Evolutionary conservation across 2,113 vertebrate genomes (phyloP), one percentile per base, ranked within the genome.

Genomic region (Calypte anna): DNA sequence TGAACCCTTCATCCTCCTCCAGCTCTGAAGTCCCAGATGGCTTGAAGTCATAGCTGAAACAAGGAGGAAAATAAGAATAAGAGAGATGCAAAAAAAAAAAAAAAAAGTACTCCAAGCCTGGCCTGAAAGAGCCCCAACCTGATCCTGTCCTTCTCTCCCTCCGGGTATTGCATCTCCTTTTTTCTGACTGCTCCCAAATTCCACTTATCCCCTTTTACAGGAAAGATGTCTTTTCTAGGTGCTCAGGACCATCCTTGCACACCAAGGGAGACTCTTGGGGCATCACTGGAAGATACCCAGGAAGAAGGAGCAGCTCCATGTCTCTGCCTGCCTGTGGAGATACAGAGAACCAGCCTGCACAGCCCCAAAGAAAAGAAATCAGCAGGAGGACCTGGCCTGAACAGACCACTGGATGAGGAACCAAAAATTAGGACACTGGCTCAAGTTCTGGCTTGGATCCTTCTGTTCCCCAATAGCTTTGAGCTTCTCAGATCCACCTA

Each of bases 1-100:
- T 98, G 95, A 99, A 99, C 11, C 99, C 99, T 74, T 99, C 99
- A 7, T 99, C 99, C 72, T 99, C 99, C 20, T 99, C 99, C 96
- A 98, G 90, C 57, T 98, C 98, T 1, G 96, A 88, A 43, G 94
- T 79, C 63, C 96, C 96, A 0, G 95, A 95, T 31, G 98, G 96
- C 93, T 98, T 98, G 66, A 97, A 95, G 20, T 97, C 96, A 55
- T 93, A 97, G 90, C 98, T 98, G 95, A 72, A 91, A 92, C 22
- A 69, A n/a, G 38, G 62, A 77, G 27, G 30, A 54, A 70, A 72
- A 55, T 68, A 1, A 86, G 40, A 6, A 63, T 74, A 9, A 38
- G 31, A 43, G 9, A 48, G 3, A 20, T 7, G 14, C 46, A 88
- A 15, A 50, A 53, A 28, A 40, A 40, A 40, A 40, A 40, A 13